Conservation (phyloP, 2,888 invertebrate genomes). For the Diaphora mendica region DNA sequence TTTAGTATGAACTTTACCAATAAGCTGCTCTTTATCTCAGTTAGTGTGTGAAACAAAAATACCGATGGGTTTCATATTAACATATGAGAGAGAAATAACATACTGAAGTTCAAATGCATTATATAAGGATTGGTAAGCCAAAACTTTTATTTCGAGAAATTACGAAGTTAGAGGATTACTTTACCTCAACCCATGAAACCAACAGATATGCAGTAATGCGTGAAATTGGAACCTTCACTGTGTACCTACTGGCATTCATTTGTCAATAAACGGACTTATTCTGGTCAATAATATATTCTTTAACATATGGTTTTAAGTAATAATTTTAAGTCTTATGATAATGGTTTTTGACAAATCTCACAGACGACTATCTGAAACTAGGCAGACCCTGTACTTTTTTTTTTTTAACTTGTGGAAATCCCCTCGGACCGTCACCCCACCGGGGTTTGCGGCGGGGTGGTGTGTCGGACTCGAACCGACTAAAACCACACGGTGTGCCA, state of each 20-base stretch:
- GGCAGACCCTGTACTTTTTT: too few relatives aligned
- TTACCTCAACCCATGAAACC: background rate
- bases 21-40: too few relatives aligned
- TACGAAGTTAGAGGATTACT: background rate
- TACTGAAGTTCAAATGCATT: background rate
- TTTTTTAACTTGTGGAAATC: too few relatives aligned
- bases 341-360: background rate
- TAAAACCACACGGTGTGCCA: too few relatives aligned
- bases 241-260: background rate
- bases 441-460: too few relatives aligned
- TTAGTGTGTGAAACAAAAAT: too few relatives aligned
- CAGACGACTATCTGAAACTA: too few relatives aligned
- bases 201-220: constrained; percentile 5
- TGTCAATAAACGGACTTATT: constrained; percentile 4
- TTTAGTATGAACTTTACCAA: too few relatives aligned
- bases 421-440: too few relatives aligned
- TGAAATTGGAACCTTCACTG: constrained; percentile 6
- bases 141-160: background rate
- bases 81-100: background rate
- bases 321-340: background rate
- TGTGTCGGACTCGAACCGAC: too few relatives aligned
- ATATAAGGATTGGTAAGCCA: background rate
- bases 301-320: too few relatives aligned
- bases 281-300: background rate
- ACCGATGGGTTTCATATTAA: background rate